Evolutionary conservation across 2,888 invertebrate genomes (phyloP).

Genomic region (Allolobophora icterica): DNA sequence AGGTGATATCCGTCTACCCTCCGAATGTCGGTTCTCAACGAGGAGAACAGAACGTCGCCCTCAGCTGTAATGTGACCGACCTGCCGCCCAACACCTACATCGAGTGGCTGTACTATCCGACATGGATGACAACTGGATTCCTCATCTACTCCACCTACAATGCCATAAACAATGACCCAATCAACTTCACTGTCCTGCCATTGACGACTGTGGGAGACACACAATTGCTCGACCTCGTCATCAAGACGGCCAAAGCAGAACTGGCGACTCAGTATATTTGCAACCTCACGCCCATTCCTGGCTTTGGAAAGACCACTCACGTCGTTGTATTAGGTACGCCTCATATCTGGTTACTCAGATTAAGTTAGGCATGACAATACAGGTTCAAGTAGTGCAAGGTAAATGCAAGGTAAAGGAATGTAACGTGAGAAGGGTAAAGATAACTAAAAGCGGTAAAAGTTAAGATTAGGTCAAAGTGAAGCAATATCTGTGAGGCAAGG

Average conservation of each 20-base stretch:
- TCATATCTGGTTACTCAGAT: too few species aligned
- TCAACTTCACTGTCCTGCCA: not conserved
- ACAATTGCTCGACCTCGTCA: not conserved
- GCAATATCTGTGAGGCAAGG: too few species aligned
- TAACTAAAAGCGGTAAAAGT: too few species aligned
- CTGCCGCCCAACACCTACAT: not conserved
- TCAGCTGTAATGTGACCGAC: not conserved
- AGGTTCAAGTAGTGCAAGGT: too few species aligned
- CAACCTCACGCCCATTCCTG: not conserved
- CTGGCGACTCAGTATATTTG: not conserved
- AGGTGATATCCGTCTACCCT: not conserved
- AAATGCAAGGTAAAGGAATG: too few species aligned
- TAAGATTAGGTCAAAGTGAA: too few species aligned
- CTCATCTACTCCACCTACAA: not conserved
- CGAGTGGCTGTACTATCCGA: not conserved
- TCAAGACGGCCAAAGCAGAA: not conserved
- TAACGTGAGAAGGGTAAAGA: too few species aligned
- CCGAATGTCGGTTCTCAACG: not conserved
- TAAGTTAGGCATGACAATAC: too few species aligned
- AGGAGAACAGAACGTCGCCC: not conserved
- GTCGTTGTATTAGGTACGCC: not conserved
- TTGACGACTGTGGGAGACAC: too few species aligned
- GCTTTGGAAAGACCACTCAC: not conserved
- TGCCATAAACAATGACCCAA: not conserved
- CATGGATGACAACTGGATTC: not conserved